Evolutionary conservation across 2,888 invertebrate species (phyloP), one percentile per base, ranked within the genome.

Genomic region (Heteromurus nitidus): DNA sequence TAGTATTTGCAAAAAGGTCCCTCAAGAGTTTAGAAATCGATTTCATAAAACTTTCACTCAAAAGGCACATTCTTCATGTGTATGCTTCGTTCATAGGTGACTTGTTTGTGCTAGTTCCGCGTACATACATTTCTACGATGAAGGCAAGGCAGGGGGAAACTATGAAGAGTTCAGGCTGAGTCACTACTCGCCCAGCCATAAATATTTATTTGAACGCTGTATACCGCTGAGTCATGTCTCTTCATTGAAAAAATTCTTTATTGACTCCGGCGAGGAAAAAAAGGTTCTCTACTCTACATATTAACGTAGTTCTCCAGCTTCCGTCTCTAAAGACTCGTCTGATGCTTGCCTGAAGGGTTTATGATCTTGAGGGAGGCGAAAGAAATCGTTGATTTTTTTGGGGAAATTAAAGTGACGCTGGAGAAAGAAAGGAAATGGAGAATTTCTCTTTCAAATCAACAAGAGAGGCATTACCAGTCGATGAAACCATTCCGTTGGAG

Each of bases 391-490:
- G 24, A 65, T 36, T 36, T 74, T 53, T 36, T 36, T 9, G 36
- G 65, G 74, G 65, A 74, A 74, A 74, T 74, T 74, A 74, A 74
- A 74, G 18, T 24, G 36, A 2, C 20, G 20, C 30, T 18, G 11
- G 65, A 28, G 47, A 53, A 65, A 65, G 50, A 28, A 31, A 30
- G 64, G 74, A 74, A 65, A 74, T 74, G 53, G 53, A 36, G 26
- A 50, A 65, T 65, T 55, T 55, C 26, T 26, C n/a, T 11, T 69
- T 53, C 26, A 22, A 36, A 18, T 53, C n/a, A 50, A 68, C 13
- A 42, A n/a, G 2, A 58, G 7, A 64, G 18, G 28, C n/a, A 62
- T 9, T 1, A 31, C 31, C 60, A n/a, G 2, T 9, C 16, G 31
- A 18, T n/a, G n/a, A 13, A n/a, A 30, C 7, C 42, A 2, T 65